Evolutionary conservation across 1,140 invertebrate species (phyloP).

Genomic region (Adelges cooleyi): DNA sequence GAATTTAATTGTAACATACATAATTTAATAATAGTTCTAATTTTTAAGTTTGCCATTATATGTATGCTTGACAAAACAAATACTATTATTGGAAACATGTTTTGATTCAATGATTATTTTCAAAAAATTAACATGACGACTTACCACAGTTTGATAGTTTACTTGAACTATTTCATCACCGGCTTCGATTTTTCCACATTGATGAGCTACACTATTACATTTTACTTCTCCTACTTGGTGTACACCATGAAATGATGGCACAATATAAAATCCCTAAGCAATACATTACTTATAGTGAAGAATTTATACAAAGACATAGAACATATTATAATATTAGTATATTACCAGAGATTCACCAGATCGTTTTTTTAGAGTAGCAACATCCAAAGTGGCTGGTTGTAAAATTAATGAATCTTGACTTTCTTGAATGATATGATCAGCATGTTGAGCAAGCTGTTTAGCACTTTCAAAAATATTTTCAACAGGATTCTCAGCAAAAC

Average conservation of each 20-base stretch:
- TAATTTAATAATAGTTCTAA: no score
- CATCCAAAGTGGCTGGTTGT: slow-evolving; percentile 73
- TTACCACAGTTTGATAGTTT: slow-evolving; percentile 78
- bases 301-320: no score
- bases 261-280: slow-evolving; percentile 63
- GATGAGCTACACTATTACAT: slow-evolving; percentile 69
- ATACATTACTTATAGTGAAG: no score
- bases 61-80: no score
- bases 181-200: slow-evolving; percentile 78
- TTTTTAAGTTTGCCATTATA: no score
- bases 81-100: no score
- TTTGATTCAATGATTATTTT: no score
- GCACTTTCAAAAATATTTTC: slow-evolving; percentile 59
- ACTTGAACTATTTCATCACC: slow-evolving; percentile 89
- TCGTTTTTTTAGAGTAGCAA: slow-evolving; percentile 75
- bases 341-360: slow-evolving; percentile 56
- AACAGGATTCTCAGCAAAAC: slow-evolving; percentile 69
- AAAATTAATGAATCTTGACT: slow-evolving; percentile 75
- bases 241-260: slow-evolving; percentile 71
- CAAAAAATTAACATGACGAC: slow-evolving; percentile 32
- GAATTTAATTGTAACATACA: no score
- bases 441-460: slow-evolving; percentile 56
- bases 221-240: slow-evolving; percentile 79
- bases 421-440: slow-evolving; percentile 79
- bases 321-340: background rate